A percentile compares a stretch with the other conserved stretches of the same genome.
These are phyloP conservation scores for Botrylloides violaceus DNA, from an alignment of 23 tunicate species.

Conservation along the genomic window DNA sequence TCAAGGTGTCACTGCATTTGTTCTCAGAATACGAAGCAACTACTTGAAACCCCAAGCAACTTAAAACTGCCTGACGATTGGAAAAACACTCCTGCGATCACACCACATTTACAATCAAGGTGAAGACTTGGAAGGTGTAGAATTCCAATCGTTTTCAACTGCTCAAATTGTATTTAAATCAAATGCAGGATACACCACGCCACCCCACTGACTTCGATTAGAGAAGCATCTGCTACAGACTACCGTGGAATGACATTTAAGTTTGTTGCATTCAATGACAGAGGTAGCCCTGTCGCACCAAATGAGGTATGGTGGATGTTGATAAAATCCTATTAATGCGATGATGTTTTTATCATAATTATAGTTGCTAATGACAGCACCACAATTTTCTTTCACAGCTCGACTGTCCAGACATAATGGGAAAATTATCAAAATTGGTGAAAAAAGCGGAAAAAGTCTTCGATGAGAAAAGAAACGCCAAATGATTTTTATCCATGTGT, in stretches of 20 bases:
- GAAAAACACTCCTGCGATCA: not conserved
- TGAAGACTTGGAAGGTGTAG: not conserved
- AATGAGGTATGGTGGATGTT: not conserved
- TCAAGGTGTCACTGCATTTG: no score
- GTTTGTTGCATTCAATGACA: not conserved
- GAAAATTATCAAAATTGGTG: not conserved
- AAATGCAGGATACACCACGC: not conserved
- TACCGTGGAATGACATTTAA: not conserved
- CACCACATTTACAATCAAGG: not conserved
- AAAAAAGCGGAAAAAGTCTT: not conserved
- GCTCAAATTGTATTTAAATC: no score
- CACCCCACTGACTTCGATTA: not conserved
- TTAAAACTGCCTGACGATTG: not conserved
- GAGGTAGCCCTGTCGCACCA: not conserved
- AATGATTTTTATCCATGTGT: no score
- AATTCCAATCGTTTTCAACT: not conserved
- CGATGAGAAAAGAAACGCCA: not conserved
- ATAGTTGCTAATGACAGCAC: no score
- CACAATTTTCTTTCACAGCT: not conserved
- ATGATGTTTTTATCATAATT: no score
- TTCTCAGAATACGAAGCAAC: not conserved
- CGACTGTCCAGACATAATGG: not conserved
- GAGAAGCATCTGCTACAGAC: not conserved
- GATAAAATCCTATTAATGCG: no score
- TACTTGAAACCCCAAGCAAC: not conserved